Conservation (phyloP, 2,113 vertebrate species). For the Cygnus atratus region DNA sequence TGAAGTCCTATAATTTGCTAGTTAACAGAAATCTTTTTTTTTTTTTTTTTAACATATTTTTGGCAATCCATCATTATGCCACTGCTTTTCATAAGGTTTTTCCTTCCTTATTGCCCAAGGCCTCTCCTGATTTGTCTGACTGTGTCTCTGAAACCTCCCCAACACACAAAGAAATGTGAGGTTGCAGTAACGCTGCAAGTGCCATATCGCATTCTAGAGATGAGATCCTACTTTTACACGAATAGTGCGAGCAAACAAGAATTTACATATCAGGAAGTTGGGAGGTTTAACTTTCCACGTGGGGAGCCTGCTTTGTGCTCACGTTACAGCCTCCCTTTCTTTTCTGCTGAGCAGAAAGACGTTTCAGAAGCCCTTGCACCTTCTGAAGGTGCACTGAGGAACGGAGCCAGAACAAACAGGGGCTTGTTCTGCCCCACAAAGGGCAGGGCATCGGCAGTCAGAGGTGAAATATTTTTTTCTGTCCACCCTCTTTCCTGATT, state of each 20-base stretch:
- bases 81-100: neutral
- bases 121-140: neutral
- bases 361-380: neutral
- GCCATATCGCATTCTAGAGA: neutral
- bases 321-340: neutral
- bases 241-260: neutral
- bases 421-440: neutral
- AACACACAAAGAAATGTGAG: neutral
- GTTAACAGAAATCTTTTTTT: neutral
- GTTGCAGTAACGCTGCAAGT: neutral
- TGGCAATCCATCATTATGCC: neutral
- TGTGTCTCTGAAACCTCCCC: accelerated
- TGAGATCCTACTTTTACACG: neutral
- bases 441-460: neutral
- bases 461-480: neutral
- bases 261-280: neutral
- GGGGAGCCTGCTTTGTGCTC: neutral
- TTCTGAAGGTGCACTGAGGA: neutral
- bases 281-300: neutral
- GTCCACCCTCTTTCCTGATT: neutral
- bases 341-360: neutral
- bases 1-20: neutral
- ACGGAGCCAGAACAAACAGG: neutral
- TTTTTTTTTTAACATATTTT: neutral
- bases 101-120: neutral